Evolutionary conservation across 2,888 invertebrate species (phyloP).

Genomic region (Hypomecis punctinalis): DNA sequence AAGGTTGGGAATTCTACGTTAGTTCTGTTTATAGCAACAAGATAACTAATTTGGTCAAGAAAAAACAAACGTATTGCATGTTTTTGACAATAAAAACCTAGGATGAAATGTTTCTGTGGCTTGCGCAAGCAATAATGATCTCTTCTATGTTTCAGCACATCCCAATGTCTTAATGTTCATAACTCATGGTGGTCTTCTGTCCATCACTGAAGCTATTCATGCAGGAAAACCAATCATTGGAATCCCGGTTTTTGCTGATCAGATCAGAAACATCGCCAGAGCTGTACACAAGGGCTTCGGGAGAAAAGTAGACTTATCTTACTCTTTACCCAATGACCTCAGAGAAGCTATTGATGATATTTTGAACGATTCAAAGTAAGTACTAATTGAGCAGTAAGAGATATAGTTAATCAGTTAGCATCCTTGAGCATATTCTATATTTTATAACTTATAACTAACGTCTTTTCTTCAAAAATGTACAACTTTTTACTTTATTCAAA

Average conservation of each 20-base stretch:
- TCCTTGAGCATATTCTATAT: too few species aligned
- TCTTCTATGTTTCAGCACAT: conserved; percentile 54
- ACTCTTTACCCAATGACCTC: conserved; percentile 48
- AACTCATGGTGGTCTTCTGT: conserved; percentile 69
- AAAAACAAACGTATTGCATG: too few species aligned
- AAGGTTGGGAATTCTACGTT: too few species aligned
- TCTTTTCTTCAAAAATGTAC: too few species aligned
- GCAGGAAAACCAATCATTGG: conserved; percentile 67
- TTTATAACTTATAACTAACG: too few species aligned
- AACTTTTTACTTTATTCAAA: too few species aligned
- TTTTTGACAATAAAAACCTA: too few species aligned
- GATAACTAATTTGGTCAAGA: too few species aligned
- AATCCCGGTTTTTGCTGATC: conserved; percentile 68
- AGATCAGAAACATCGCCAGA: conserved; percentile 59
- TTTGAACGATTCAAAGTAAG: conserved; percentile 50
- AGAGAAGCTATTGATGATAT: conserved; percentile 53
- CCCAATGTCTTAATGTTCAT: conserved; percentile 67
- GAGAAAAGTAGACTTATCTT: conserved; percentile 49
- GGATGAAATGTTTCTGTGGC: too few species aligned
- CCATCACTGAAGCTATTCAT: conserved; percentile 63
- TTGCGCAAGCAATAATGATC: too few species aligned
- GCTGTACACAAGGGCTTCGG: conserved; percentile 59
- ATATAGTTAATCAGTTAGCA: too few species aligned
- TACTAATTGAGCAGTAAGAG: neutral
- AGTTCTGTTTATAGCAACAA: too few species aligned